These are phyloP conservation scores for Macroglossus sobrinus DNA, from an alignment of 2,113 vertebrate species.

Conservation along the genomic window DNA sequence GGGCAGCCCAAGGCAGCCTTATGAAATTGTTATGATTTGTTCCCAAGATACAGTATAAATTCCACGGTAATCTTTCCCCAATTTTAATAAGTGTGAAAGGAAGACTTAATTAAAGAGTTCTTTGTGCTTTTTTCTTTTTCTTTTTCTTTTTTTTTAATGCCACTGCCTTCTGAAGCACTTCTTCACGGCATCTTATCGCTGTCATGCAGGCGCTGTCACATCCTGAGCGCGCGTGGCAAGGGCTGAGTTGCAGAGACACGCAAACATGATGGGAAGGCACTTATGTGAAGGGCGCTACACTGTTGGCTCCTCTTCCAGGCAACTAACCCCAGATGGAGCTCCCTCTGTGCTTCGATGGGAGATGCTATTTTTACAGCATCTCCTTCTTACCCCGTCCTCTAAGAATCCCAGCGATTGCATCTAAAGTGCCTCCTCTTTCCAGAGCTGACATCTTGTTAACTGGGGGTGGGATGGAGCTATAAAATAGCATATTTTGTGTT, in stretches of 20 bases:
- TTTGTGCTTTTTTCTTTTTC: constrained; percentile 66
- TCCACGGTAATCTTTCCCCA: constrained; percentile 77
- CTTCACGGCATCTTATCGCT: constrained; percentile 74
- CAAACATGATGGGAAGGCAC: background rate
- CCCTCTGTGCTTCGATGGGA: constrained; percentile 36
- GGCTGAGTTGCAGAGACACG: background rate
- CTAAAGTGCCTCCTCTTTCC: background rate
- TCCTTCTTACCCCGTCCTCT: background rate
- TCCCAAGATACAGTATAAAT: constrained; percentile 79
- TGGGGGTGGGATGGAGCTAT: background rate
- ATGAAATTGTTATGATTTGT: constrained; percentile 81
- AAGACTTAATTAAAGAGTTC: constrained; percentile 82
- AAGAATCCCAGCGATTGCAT: background rate
- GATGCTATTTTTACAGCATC: background rate
- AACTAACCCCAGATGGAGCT: background rate
- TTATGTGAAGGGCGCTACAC: background rate
- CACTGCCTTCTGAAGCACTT: constrained; percentile 64
- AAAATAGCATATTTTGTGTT: background rate
- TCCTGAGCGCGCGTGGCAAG: constrained; percentile 28
- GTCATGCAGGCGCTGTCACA: background rate
- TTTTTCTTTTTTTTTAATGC: constrained; percentile 29
- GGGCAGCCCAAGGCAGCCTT: constrained; percentile 66
- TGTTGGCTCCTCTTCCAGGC: background rate
- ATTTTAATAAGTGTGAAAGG: constrained; percentile 80
- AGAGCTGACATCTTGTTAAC: background rate